phyloP scores from a whole-genome alignment of 2,888 invertebrate genomes.

The Rosalia funebris region DNA sequence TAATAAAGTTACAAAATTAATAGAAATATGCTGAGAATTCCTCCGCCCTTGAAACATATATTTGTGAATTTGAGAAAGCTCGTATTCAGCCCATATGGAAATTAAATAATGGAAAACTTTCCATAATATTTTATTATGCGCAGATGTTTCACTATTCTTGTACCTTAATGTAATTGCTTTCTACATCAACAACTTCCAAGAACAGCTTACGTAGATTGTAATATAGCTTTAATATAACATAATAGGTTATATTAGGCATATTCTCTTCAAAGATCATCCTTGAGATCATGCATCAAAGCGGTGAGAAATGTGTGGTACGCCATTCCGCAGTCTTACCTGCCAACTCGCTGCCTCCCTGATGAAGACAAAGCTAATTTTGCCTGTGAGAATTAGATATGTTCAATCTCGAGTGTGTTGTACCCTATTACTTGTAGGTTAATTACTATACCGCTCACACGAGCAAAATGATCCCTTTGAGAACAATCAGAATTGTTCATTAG shows the following conservation, averaged over 20 bases:
- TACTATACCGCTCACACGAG: conserved; percentile 35
- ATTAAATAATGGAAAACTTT: too few relatives aligned
- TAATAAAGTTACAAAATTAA: too few relatives aligned
- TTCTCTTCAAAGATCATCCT: conserved; percentile 31
- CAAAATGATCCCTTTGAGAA: conserved; percentile 44
- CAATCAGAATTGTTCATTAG: conserved; percentile 43
- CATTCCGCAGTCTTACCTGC: conserved; percentile 16
- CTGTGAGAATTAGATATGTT: conserved; percentile 13
- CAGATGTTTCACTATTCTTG: too few relatives aligned
- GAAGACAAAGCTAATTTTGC: conserved; percentile 23
- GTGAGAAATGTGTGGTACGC: conserved; percentile 18
- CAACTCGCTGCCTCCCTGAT: conserved; percentile 7
- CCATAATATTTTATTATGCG: too few relatives aligned
- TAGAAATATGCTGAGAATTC: too few relatives aligned
- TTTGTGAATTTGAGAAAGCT: too few relatives aligned
- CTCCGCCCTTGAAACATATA: too few relatives aligned
- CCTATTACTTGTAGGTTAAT: conserved; percentile 32
- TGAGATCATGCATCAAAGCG: conserved; percentile 25
- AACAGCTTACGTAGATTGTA: neutral
- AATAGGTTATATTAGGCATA: conserved; percentile 31
- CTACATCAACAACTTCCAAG: neutral
- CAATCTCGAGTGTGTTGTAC: conserved; percentile 19
- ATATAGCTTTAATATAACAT: conserved; percentile 22
- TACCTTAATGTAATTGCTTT: too few relatives aligned
- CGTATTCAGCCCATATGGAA: too few relatives aligned